Percentiles rank a stretch among this genome's conserved stretches.
phyloP scores from a whole-genome alignment of 2,113 vertebrate species.

The Nibea albiflora region DNA sequence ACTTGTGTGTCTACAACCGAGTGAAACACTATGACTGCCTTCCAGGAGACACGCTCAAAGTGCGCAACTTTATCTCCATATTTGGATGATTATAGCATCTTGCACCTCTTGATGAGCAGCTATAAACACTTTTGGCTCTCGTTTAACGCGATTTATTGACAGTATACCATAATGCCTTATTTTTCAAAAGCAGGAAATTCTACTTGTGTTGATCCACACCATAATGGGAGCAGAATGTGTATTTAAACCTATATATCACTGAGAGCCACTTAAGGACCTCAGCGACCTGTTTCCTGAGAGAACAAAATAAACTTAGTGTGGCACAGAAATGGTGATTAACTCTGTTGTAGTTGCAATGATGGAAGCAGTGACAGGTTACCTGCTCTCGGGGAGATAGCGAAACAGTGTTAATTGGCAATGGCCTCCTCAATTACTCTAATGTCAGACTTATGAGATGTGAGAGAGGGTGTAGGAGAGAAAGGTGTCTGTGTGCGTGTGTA shows the following conservation, averaged over 20 bases:
- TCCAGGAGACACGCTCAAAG: neutral
- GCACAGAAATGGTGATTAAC: conserved; percentile 31
- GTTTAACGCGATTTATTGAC: neutral
- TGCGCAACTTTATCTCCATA: neutral
- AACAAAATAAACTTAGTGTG: conserved; percentile 47
- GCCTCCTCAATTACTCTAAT: conserved; percentile 45
- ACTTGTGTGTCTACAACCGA: neutral
- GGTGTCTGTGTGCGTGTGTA: conserved; percentile 20
- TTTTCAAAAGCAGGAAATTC: neutral
- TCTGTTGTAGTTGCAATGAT: conserved; percentile 21
- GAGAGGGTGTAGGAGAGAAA: neutral
- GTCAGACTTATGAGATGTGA: conserved; percentile 31
- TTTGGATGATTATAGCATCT: neutral
- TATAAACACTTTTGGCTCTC: neutral
- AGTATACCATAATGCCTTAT: neutral
- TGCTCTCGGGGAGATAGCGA: conserved; percentile 40
- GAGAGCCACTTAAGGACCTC: conserved; percentile 27
- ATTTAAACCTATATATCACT: conserved; percentile 19
- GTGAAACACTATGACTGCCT: neutral
- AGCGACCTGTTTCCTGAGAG: neutral
- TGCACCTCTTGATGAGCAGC: neutral
- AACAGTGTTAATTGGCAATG: conserved; percentile 57
- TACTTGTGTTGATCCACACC: neutral
- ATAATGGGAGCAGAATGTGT: neutral
- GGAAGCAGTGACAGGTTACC: conserved; percentile 34